phyloP scores from a whole-genome alignment of 2,797 vertebrate species.

The Takifugu rubripes region DNA sequence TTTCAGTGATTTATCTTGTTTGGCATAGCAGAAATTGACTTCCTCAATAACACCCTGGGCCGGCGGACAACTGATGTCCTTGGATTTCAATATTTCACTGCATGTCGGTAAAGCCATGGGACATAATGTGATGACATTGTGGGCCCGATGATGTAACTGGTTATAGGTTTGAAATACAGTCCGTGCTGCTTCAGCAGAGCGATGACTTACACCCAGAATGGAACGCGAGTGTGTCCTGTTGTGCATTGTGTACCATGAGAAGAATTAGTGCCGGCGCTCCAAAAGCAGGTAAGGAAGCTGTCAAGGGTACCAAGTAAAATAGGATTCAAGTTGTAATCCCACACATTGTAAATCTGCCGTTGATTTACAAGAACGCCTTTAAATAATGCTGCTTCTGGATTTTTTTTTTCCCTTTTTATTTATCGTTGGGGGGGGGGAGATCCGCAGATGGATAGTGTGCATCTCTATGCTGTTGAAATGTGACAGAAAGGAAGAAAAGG shows the following conservation, averaged over 20 bases:
- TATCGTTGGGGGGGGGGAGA: constrained; percentile 17
- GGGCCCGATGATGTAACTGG: constrained; percentile 36
- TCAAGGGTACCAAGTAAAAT: constrained; percentile 60
- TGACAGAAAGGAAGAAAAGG: constrained; percentile 20
- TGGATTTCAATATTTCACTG: constrained; percentile 38
- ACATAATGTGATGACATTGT: constrained; percentile 34
- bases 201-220: constrained; percentile 48
- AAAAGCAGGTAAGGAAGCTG: constrained; percentile 51
- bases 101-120: constrained; percentile 25
- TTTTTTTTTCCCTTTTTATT: constrained; percentile 27
- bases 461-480: constrained; percentile 25
- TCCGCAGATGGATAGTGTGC: constrained; percentile 14
- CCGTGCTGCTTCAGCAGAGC: constrained; percentile 46
- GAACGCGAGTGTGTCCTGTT: constrained; percentile 49
- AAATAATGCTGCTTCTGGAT: constrained; percentile 30
- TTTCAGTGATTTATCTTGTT: constrained; percentile 8
- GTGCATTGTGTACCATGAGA: constrained; percentile 36
- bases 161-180: constrained; percentile 41
- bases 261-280: constrained; percentile 51
- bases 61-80: constrained; percentile 25
- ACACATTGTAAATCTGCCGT: constrained; percentile 54
- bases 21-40: neutral
- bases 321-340: constrained; percentile 55
- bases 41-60: constrained; percentile 9
- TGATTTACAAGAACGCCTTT: constrained; percentile 47